These are phyloP conservation scores for Gymnothorax reevesii DNA, from an alignment of 2,797 vertebrate species.

Conservation along the genomic window DNA sequence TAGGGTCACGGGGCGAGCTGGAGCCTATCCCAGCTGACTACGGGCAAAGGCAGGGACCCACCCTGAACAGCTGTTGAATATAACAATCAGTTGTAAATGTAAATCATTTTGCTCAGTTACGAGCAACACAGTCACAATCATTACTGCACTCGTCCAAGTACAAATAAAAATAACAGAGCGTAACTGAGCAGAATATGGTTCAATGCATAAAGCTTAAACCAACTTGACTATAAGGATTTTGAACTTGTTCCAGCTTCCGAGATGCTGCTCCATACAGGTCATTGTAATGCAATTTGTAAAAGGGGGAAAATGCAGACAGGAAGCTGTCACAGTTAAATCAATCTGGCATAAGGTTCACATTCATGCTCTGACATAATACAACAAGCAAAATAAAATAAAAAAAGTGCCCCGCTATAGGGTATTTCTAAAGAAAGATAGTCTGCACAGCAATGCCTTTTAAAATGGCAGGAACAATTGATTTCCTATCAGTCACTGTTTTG, in stretches of 20 bases:
- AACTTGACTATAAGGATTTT: background rate
- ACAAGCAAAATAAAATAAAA: background rate
- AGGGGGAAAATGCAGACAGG: background rate
- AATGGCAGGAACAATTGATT: constrained; percentile 14
- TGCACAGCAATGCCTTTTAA: background rate
- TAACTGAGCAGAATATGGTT: background rate
- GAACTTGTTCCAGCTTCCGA: background rate
- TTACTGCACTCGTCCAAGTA: background rate
- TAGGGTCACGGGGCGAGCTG: no score
- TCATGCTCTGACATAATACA: background rate
- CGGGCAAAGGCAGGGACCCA: no score
- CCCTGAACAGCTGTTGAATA: no score
- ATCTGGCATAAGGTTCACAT: background rate
- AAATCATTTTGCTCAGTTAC: background rate
- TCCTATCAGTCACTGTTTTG: background rate
- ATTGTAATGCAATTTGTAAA: background rate
- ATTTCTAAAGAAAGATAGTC: background rate
- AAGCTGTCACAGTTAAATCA: background rate
- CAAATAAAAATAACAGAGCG: background rate
- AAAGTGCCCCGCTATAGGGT: background rate
- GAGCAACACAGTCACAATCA: background rate
- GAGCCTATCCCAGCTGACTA: no score
- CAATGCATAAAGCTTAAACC: background rate
- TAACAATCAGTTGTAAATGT: no score
- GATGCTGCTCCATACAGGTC: background rate